phyloP scores from a whole-genome alignment of 2,113 vertebrate species.

The Prietella phreatophila region DNA sequence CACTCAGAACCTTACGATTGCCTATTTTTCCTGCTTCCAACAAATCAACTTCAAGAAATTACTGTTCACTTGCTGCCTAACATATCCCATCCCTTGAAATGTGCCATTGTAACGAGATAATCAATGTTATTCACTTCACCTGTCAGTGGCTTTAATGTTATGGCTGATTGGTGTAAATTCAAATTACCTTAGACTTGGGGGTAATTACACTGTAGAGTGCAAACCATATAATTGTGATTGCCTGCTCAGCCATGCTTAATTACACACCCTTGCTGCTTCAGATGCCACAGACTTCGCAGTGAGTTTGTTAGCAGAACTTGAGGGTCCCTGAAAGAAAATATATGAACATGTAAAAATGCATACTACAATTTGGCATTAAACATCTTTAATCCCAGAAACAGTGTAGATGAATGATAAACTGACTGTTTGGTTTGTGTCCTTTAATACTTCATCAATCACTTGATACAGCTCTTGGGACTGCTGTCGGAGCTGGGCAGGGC shows the following conservation, averaged over 20 bases:
- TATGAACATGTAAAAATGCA: neutral
- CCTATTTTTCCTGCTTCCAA: no score
- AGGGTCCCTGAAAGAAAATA: constrained; percentile 61
- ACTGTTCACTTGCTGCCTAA: no score
- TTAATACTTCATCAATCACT: constrained; percentile 87
- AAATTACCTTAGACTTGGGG: neutral
- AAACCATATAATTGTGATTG: constrained; percentile 27
- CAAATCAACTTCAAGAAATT: no score
- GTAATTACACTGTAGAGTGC: constrained; percentile 1
- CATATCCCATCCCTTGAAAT: no score
- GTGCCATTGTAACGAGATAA: no score
- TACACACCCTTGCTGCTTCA: constrained; percentile 73
- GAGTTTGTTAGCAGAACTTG: constrained; percentile 68
- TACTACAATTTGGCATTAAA: neutral
- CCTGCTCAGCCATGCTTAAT: constrained; percentile 44
- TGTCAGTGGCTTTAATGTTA: no score
- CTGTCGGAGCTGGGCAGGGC: constrained; percentile 86
- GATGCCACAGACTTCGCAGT: constrained; percentile 61
- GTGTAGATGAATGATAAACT: constrained; percentile 44
- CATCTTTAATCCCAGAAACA: neutral
- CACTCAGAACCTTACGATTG: no score
- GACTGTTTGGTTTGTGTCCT: constrained; percentile 79
- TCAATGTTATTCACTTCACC: no score
- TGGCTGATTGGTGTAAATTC: neutral
- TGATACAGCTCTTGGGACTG: constrained; percentile 91